phyloP scores from a whole-genome alignment of 1,140 invertebrate genomes.

The Drosophila takahashii region DNA sequence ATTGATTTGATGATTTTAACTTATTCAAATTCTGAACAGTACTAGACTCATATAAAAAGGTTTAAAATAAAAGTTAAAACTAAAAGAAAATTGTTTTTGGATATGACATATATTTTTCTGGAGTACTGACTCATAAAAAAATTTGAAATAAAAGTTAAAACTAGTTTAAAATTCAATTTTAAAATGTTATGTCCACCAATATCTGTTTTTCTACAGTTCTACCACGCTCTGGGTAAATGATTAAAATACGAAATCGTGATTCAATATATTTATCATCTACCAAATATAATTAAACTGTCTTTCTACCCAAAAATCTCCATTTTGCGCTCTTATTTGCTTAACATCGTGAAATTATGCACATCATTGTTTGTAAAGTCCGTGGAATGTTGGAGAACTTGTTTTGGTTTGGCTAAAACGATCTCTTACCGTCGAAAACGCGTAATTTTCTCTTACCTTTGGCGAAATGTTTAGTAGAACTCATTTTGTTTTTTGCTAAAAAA shows the following conservation, averaged over 20 bases:
- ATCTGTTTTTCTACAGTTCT: not conserved
- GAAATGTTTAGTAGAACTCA: conserved; percentile 63
- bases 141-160: too few relatives aligned
- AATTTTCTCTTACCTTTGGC: conserved; percentile 51
- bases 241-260: not conserved
- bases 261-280: not conserved
- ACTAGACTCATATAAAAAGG: too few relatives aligned
- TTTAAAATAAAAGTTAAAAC: too few relatives aligned
- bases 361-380: not conserved
- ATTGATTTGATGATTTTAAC: not conserved
- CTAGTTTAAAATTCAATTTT: too few relatives aligned
- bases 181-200: not conserved
- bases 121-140: too few relatives aligned
- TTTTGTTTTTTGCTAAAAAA: conserved; percentile 6
- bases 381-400: conserved; percentile 22
- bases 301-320: not conserved
- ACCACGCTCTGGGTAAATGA: conserved; percentile 1
- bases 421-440: not conserved
- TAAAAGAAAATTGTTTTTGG: too few relatives aligned
- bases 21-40: too few relatives aligned
- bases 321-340: not conserved
- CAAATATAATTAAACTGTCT: too few relatives aligned
- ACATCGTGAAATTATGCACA: not conserved
- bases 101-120: too few relatives aligned
- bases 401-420: conserved; percentile 9